Percentiles rank a stretch among this genome's conserved stretches.
phyloP scores from a whole-genome alignment of 2,888 invertebrate genomes.

The Chloromyia formosa region DNA sequence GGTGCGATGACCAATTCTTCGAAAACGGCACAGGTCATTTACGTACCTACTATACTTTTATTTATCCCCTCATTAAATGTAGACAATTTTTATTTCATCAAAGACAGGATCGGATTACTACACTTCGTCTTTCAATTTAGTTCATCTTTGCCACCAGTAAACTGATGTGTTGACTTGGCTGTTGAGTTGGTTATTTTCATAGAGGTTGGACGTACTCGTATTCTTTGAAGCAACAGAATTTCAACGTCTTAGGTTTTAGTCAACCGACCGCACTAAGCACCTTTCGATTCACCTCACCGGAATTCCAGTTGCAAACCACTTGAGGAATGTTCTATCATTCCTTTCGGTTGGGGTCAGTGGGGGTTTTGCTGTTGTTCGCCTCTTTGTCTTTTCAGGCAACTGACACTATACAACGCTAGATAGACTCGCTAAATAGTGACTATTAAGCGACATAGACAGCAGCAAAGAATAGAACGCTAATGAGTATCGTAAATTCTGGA shows the following conservation, averaged over 20 bases:
- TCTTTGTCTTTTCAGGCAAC: no score
- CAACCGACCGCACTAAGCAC: conserved; percentile 25
- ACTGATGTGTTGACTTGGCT: not conserved
- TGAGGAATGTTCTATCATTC: not conserved
- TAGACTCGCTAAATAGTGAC: no score
- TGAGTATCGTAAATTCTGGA: conserved; percentile 8
- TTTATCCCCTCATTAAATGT: no score
- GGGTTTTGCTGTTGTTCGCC: not conserved
- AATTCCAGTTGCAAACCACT: conserved; percentile 23
- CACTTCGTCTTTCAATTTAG: not conserved
- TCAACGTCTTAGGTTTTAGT: not conserved
- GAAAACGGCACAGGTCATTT: no score
- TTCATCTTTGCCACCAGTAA: not conserved
- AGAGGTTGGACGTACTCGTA: not conserved
- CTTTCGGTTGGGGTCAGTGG: no score
- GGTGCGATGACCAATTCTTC: no score
- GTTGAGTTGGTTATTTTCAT: not conserved
- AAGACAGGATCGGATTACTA: conserved; percentile 18
- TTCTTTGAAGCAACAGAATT: conserved; percentile 14
- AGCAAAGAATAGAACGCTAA: conserved; percentile 12
- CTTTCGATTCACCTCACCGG: not conserved
- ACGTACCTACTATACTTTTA: no score
- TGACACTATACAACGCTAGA: no score
- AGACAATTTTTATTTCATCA: not conserved
- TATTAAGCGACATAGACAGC: not conserved